A percentile compares a stretch with the other conserved stretches of the same genome.
These are phyloP conservation scores for Lysiphlebus fabarum DNA, from an alignment of 1,140 invertebrate species.

Conservation along the genomic window DNA sequence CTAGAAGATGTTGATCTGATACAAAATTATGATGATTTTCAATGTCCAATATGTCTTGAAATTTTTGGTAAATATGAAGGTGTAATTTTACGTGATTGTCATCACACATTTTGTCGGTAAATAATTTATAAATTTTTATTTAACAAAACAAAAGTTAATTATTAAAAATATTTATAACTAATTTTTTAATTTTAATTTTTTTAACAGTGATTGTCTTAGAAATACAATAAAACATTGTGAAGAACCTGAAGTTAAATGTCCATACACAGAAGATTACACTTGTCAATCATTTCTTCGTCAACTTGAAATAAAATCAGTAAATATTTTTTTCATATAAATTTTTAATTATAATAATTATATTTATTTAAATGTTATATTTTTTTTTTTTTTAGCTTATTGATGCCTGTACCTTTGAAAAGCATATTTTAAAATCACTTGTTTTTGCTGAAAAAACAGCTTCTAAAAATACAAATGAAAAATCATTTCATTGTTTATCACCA, in stretches of 20 bases:
- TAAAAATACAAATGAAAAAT: conserved; percentile 56
- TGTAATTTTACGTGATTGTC: conserved; percentile 79
- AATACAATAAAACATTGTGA: too few species aligned
- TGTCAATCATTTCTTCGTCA: conserved; percentile 78
- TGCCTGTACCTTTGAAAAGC: conserved; percentile 69
- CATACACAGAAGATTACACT: conserved; percentile 72
- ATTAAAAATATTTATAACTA: too few species aligned
- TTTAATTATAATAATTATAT: background rate
- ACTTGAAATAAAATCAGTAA: conserved; percentile 80
- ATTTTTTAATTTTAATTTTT: too few species aligned
- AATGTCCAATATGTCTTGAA: conserved; percentile 81
- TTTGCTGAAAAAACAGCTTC: conserved; percentile 75
- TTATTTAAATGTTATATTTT: background rate
- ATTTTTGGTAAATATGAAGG: conserved; percentile 66
- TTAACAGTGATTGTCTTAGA: too few species aligned
- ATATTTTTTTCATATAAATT: conserved; percentile 33
- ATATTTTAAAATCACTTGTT: conserved; percentile 74
- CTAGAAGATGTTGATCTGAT: conserved; percentile 73
- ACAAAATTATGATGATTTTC: conserved; percentile 68
- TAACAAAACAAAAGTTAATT: too few species aligned
- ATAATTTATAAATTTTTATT: too few species aligned
- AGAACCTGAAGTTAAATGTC: conserved; percentile 64
- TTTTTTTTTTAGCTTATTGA: conserved; percentile 60
- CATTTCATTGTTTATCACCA: conserved; percentile 88
- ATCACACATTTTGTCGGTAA: conserved; percentile 84